These are phyloP conservation scores for Agonopterix arenella DNA, from an alignment of 2,888 invertebrate genomes.

Conservation along the genomic window DNA sequence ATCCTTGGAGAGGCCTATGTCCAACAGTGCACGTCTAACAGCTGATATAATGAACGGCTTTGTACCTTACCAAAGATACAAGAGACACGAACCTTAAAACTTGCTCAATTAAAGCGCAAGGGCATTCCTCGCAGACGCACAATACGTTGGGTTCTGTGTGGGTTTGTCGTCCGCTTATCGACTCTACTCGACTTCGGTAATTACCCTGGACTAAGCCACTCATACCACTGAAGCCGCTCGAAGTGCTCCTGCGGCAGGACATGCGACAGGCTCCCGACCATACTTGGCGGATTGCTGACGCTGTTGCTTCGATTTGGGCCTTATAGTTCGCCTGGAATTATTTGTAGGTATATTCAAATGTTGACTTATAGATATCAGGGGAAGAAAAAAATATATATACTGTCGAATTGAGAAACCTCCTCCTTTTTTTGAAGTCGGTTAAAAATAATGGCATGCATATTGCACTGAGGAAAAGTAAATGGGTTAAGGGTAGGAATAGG, in stretches of 20 bases:
- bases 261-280: slow-evolving; percentile 41
- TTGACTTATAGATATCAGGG: too few relatives aligned
- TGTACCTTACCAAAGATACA: too few relatives aligned
- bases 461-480: too few relatives aligned
- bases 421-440: too few relatives aligned
- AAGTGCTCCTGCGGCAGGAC: slow-evolving; percentile 25
- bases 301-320: slow-evolving; percentile 24
- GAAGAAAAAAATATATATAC: too few relatives aligned
- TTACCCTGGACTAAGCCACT: slow-evolving; percentile 11
- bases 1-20: too few relatives aligned
- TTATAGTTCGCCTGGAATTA: slow-evolving; percentile 23
- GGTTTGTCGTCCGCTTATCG: neutral
- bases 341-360: too few relatives aligned
- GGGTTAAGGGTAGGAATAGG: too few relatives aligned
- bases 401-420: too few relatives aligned
- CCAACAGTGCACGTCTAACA: too few relatives aligned
- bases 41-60: too few relatives aligned
- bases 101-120: slow-evolving; percentile 34
- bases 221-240: slow-evolving; percentile 15
- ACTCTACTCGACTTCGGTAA: slow-evolving; percentile 7
- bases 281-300: slow-evolving; percentile 34
- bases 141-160: slow-evolving; percentile 2
- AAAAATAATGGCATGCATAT: too few relatives aligned
- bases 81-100: slow-evolving; percentile 23
- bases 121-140: slow-evolving; percentile 41